These are phyloP conservation scores for Tenebrosternarchus preto DNA, from an alignment of 2,113 vertebrate species.

Conservation along the genomic window DNA sequence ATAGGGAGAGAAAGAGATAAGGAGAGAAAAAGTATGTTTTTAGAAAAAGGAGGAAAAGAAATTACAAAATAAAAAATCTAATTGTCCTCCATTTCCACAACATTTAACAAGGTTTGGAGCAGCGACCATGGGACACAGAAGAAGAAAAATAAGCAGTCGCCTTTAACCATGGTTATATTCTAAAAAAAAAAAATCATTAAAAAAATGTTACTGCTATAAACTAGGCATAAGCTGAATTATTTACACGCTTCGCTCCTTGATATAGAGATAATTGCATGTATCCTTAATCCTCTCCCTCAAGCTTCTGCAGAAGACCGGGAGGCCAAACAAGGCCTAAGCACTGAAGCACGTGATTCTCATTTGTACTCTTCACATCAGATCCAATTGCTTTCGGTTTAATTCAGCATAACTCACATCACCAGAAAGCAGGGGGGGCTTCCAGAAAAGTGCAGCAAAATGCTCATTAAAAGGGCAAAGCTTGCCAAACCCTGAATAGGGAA, in stretches of 20 bases:
- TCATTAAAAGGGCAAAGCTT: neutral
- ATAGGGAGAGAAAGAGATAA: neutral
- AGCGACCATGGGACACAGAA: slow-evolving; percentile 6
- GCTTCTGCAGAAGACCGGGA: neutral
- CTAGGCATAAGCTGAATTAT: slow-evolving; percentile 34
- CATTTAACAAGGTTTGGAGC: slow-evolving; percentile 33
- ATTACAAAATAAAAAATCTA: neutral
- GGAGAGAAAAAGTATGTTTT: neutral
- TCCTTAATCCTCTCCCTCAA: slow-evolving; percentile 22
- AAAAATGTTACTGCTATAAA: slow-evolving; percentile 24
- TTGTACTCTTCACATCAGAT: slow-evolving; percentile 28
- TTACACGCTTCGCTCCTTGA: slow-evolving; percentile 23
- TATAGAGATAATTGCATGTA: slow-evolving; percentile 40
- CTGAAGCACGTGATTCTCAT: slow-evolving; percentile 21
- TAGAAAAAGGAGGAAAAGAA: neutral
- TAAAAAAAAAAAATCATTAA: slow-evolving; percentile 22
- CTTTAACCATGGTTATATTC: slow-evolving; percentile 7
- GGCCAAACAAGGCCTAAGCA: neutral
- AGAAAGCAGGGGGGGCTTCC: neutral
- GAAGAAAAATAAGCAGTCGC: neutral
- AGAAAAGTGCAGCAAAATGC: too few relatives aligned
- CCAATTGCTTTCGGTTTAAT: slow-evolving; percentile 31
- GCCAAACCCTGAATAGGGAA: neutral
- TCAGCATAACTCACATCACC: slow-evolving; percentile 14
- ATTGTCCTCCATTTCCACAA: slow-evolving; percentile 2